Evolutionary conservation across 2,888 invertebrate genomes (phyloP), one percentile per base, ranked within the genome.

Genomic region (Mesorhabditis spiculigera): DNA sequence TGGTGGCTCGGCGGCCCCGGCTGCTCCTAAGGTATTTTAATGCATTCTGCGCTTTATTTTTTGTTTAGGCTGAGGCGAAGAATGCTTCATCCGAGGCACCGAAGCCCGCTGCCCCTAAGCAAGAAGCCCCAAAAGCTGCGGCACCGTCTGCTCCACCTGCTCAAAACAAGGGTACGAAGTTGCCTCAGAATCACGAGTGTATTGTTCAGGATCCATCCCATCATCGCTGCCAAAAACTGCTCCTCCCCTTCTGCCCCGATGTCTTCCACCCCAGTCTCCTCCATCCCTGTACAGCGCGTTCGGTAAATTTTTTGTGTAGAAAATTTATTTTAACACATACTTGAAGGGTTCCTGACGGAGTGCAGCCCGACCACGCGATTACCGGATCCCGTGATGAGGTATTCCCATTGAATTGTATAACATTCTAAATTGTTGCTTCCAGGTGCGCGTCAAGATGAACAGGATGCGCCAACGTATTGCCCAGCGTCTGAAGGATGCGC

Each of bases 391-490:
- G 88, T 62, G 81, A 93, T 5, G 97, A 97, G 86, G 94, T 94
- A 63, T 8, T 6, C 8, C 41, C 8, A 28, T 28, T 63, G n/a
- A 85, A 10, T 50, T 50, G 8, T 13, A n/a, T n/a, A n/a, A 50
- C 91, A 95, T 77, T 87, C 87, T 10, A 8, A 67, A 43, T 66
- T 45, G 8, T n/a, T 28, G 8, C 45, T 69, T 68, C 5, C 13
- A 76, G 75, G 75, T 78, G 62, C 83, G 83, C 45, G 95, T 97
- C 0, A 98, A 98, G 88, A 97, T 98, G 95, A 96, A 95, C 87
- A 90, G 98, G 73, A 99, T 99, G 97, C 90, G 98, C 58, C 90
- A 90, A 85, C 92, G 95, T 84, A 98, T 98, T 86, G 95, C 97
- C 0, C 91, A 94, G 81, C 90, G 98, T 67, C 89, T 99, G 82